A percentile compares a stretch with the other conserved stretches of the same genome.
Conservation (phyloP, 2,113 vertebrate species). For the Nettapus auritus region DNA sequence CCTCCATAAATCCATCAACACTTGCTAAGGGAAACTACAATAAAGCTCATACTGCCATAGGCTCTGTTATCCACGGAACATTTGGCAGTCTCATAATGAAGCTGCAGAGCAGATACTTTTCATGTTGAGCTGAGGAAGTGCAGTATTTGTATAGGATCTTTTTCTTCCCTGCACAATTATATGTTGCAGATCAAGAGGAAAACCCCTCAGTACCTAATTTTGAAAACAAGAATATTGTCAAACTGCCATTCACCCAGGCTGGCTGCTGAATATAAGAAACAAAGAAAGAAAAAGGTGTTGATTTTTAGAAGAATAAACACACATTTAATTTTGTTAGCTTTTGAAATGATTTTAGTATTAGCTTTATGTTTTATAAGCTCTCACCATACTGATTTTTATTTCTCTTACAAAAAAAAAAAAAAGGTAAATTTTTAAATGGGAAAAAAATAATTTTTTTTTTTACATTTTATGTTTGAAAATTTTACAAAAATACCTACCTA, state of each 20-base stretch:
- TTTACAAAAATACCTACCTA: background rate
- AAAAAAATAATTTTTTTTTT: background rate
- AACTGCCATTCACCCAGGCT: background rate
- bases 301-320: background rate
- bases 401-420: background rate
- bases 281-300: background rate
- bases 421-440: background rate
- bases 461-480: background rate
- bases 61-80: background rate
- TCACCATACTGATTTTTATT: background rate
- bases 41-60: slow-evolving; percentile 51
- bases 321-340: background rate
- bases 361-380: background rate
- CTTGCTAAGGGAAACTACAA: slow-evolving; percentile 68
- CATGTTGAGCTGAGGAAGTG: slow-evolving; percentile 24
- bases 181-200: background rate
- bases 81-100: slow-evolving; percentile 51
- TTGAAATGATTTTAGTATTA: background rate
- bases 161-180: background rate
- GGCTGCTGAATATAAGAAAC: background rate
- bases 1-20: slow-evolving; percentile 77
- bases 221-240: background rate
- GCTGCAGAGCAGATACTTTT: slow-evolving; percentile 5
- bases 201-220: background rate
- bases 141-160: background rate